Evolutionary conservation across 2,797 vertebrate genomes (phyloP).

Genomic region (Borostomias antarcticus): DNA sequence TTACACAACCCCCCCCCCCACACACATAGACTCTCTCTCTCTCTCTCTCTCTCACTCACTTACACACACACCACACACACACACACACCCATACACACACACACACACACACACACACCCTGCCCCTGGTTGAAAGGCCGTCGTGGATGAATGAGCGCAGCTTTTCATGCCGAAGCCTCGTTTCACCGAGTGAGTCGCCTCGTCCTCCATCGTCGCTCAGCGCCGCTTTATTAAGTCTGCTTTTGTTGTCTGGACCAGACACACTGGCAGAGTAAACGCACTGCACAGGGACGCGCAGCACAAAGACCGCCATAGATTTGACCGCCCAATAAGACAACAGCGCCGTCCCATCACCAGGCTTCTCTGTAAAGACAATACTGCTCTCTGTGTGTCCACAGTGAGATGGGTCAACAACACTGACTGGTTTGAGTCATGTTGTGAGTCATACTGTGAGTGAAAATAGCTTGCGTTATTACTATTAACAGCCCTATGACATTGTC

Average conservation of each 20-base stretch:
- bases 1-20: neutral
- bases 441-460: neutral
- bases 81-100: neutral
- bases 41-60: neutral
- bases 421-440: too few relatives aligned
- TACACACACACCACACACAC: slow-evolving; percentile 7
- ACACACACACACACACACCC: neutral
- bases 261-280: neutral
- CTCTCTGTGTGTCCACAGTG: too few relatives aligned
- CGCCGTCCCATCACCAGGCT: neutral
- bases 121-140: slow-evolving; percentile 13
- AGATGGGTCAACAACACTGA: too few relatives aligned
- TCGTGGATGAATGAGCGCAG: slow-evolving; percentile 1
- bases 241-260: slow-evolving; percentile 6
- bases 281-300: slow-evolving; percentile 1
- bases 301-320: neutral
- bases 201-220: slow-evolving; percentile 1
- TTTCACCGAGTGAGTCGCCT: neutral
- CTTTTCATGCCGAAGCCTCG: slow-evolving; percentile 9
- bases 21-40: neutral
- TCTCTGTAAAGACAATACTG: too few relatives aligned
- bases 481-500: neutral
- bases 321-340: neutral
- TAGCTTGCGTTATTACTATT: too few relatives aligned
- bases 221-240: slow-evolving; percentile 10